Conservation (phyloP, 2,797 vertebrate species). For the Holocentrus rufus region DNA sequence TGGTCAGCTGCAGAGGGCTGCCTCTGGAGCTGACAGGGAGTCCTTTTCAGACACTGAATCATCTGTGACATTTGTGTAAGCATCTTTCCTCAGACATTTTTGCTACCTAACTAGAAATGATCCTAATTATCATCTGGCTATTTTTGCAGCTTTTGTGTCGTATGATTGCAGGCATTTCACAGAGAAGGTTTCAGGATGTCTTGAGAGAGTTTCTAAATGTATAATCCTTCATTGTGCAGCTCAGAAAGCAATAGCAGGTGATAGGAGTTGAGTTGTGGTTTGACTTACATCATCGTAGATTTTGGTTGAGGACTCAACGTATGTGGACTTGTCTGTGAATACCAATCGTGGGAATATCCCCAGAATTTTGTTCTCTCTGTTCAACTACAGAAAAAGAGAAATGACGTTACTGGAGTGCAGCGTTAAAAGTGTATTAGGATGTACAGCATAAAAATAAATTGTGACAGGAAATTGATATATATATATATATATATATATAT, state of each 20-base stretch:
- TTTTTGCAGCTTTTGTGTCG: background rate
- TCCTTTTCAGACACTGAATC: no score
- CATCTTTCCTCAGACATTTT: background rate
- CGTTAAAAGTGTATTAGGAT: background rate
- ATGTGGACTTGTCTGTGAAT: conserved; percentile 95
- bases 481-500: no score
- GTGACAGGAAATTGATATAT: background rate
- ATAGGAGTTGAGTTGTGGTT: background rate
- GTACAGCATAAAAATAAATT: background rate
- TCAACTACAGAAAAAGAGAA: conserved; percentile 80
- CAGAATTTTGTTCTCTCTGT: conserved; percentile 89
- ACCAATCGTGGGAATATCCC: conserved; percentile 87
- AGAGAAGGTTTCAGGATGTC: background rate
- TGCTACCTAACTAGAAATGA: background rate
- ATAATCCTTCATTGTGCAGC: background rate
- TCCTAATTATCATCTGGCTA: background rate
- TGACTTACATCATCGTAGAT: conserved; percentile 92
- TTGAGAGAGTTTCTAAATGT: background rate
- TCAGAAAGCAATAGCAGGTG: background rate
- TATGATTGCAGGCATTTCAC: background rate
- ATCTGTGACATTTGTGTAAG: no score
- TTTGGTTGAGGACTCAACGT: conserved; percentile 94
- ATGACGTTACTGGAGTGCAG: conserved; percentile 2
- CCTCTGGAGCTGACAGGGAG: no score
- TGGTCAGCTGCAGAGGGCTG: no score